Evolutionary conservation across 2,888 invertebrate species (phyloP).

Genomic region (Aphodius sticticus): DNA sequence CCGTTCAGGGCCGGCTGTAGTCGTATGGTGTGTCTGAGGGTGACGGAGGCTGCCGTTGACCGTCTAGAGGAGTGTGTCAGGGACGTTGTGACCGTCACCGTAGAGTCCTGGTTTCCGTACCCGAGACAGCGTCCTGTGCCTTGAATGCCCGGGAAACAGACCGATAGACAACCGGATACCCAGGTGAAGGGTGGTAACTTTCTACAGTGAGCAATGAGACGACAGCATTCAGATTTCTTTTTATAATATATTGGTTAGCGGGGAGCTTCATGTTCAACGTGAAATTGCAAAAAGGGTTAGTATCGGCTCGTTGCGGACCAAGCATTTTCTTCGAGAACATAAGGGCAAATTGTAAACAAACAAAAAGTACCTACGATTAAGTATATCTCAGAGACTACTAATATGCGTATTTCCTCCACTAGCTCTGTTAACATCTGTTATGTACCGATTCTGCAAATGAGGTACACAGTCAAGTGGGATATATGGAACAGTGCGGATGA

Average conservation of each 20-base stretch:
- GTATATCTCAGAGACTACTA: no score
- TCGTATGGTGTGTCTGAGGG: slow-evolving; percentile 55
- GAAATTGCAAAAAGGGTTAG: neutral
- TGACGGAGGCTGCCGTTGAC: slow-evolving; percentile 53
- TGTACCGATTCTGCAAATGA: no score
- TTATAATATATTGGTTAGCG: neutral
- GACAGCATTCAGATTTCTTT: neutral
- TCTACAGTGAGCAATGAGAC: slow-evolving; percentile 53
- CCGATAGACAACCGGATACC: slow-evolving; percentile 66
- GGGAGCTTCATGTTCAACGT: slow-evolving; percentile 1
- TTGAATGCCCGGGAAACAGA: slow-evolving; percentile 54
- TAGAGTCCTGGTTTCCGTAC: slow-evolving; percentile 51
- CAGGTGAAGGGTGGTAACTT: slow-evolving; percentile 76
- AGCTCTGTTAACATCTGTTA: no score
- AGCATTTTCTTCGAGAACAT: no score
- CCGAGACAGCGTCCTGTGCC: slow-evolving; percentile 53
- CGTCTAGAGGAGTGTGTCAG: slow-evolving; percentile 56
- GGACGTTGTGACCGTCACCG: slow-evolving; percentile 55
- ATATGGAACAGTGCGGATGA: no score
- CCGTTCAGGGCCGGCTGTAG: slow-evolving; percentile 54
- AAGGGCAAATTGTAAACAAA: no score
- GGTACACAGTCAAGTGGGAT: no score
- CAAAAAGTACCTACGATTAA: no score
- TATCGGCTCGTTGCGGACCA: neutral
- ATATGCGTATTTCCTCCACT: no score